Conservation (phyloP, 2,113 vertebrate species). For the Prietella phreatophila region DNA sequence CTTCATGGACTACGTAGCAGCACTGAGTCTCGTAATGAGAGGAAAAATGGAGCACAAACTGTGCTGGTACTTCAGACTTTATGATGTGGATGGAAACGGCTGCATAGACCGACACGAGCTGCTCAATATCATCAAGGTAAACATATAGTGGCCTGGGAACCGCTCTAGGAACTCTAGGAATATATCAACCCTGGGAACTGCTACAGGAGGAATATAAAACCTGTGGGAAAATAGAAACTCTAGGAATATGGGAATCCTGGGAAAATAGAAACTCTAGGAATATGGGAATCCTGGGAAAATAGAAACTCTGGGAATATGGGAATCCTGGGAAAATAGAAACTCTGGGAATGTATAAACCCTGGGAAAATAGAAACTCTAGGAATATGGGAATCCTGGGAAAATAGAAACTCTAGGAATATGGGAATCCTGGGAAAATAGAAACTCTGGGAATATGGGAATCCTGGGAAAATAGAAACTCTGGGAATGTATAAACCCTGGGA, state of each 20-base stretch:
- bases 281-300: neutral
- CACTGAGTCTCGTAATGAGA: conserved; percentile 85
- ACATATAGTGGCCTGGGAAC: neutral
- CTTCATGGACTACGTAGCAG: conserved; percentile 91
- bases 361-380: neutral
- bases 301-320: no score
- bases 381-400: neutral
- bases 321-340: neutral
- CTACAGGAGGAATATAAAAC: no score
- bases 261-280: neutral
- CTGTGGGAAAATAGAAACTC: neutral
- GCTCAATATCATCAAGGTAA: conserved; percentile 88
- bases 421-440: no score
- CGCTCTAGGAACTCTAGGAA: neutral
- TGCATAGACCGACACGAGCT: conserved; percentile 88
- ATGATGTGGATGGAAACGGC: conserved; percentile 88
- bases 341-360: neutral
- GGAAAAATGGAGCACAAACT: conserved; percentile 94
- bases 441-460: no score
- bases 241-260: neutral
- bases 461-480: neutral
- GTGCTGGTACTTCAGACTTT: conserved; percentile 92
- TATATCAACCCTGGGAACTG: no score
- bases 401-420: no score
- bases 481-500: neutral